Evolutionary conservation across 2,113 vertebrate genomes (phyloP).

Genomic region (Catharus minimus): DNA sequence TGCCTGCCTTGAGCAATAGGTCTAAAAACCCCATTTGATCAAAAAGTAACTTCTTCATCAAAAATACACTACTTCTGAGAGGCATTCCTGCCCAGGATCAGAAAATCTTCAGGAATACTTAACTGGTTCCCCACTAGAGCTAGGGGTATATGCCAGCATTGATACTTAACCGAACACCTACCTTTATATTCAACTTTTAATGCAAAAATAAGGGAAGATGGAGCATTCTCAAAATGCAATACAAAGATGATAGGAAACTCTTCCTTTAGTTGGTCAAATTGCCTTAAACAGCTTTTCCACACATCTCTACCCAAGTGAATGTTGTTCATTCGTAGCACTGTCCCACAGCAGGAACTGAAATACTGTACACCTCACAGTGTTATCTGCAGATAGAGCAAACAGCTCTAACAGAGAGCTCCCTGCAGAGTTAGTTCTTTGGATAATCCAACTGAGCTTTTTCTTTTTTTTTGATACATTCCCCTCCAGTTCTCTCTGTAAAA

Average conservation of each 20-base stretch:
- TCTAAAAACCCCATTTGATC: background rate
- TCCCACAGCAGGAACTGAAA: background rate
- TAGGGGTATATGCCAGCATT: background rate
- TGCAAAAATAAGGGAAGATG: background rate
- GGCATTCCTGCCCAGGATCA: background rate
- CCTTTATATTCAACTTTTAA: background rate
- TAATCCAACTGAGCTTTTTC: background rate
- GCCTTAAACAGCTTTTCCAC: background rate
- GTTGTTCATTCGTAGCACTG: background rate
- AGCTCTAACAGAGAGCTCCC: background rate
- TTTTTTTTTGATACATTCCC: background rate
- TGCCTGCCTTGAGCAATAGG: background rate
- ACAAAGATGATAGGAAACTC: background rate
- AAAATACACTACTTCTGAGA: background rate
- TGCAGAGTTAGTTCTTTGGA: background rate
- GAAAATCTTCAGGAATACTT: background rate
- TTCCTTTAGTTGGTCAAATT: background rate
- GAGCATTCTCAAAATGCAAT: background rate
- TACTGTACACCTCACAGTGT: background rate
- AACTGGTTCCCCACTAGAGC: background rate
- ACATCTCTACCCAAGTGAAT: background rate
- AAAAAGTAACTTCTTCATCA: background rate
- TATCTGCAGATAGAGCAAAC: background rate
- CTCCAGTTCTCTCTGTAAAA: background rate
- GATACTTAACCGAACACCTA: background rate